Conservation (phyloP, 2,797 vertebrate species). For the Channallabes apus region DNA sequence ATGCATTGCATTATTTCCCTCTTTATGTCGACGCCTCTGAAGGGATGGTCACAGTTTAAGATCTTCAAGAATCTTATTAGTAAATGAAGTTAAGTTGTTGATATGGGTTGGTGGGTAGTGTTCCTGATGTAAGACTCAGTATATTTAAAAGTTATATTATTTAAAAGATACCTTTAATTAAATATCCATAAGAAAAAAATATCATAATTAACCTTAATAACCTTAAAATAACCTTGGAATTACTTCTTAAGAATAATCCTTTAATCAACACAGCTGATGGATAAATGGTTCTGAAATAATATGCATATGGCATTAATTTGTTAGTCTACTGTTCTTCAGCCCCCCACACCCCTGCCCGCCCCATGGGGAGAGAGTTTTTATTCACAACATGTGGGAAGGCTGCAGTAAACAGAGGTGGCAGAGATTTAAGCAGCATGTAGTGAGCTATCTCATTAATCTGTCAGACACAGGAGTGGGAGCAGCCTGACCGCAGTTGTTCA, state of each 20-base stretch:
- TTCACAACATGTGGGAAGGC: slow-evolving; percentile 15
- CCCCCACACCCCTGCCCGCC: too few relatives aligned
- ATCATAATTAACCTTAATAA: neutral
- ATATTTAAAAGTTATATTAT: neutral
- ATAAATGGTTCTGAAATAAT: neutral
- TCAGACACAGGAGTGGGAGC: slow-evolving; percentile 37
- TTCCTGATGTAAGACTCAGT: slow-evolving; percentile 5
- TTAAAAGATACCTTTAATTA: neutral
- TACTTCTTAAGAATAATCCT: neutral
- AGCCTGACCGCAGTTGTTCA: slow-evolving; percentile 28
- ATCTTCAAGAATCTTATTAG: slow-evolving; percentile 14
- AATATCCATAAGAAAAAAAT: neutral
- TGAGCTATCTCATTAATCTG: slow-evolving; percentile 55
- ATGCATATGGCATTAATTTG: neutral
- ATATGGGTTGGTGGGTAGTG: slow-evolving; percentile 8
- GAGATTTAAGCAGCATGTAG: slow-evolving; percentile 17
- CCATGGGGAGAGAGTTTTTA: neutral
- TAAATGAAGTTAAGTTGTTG: slow-evolving; percentile 16
- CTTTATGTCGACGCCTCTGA: slow-evolving; percentile 18
- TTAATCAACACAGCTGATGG: neutral
- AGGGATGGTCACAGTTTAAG: neutral
- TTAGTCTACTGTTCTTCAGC: neutral
- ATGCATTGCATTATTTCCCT: slow-evolving; percentile 32
- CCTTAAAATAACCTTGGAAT: neutral
- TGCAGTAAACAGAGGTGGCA: slow-evolving; percentile 30